phyloP scores from a whole-genome alignment of 2,113 vertebrate genomes.

The Isichthys henryi region DNA sequence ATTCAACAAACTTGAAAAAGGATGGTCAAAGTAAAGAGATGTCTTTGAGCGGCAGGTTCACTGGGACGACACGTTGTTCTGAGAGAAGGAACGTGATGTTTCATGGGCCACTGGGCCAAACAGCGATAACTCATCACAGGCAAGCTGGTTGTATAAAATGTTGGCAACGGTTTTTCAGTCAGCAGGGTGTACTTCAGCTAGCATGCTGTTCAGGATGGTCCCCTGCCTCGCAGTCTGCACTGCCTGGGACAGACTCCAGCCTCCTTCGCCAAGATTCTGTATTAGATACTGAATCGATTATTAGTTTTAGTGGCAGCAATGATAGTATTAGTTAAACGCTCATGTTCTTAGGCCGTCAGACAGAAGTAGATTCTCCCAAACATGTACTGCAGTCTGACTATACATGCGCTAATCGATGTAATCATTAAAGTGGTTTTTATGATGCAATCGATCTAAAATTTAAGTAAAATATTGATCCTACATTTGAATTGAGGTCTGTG shows the following conservation, averaged over 20 bases:
- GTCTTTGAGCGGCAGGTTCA: not conserved
- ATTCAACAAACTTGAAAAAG: not conserved
- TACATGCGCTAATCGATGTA: not conserved
- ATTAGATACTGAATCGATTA: not conserved
- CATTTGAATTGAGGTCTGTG: not conserved
- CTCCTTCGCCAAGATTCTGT: not conserved
- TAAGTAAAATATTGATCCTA: not conserved
- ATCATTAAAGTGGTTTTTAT: not conserved
- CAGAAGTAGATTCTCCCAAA: not conserved
- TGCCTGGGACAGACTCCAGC: not conserved
- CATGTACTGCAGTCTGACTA: not conserved
- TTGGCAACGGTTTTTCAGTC: not conserved
- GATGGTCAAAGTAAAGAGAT: not conserved
- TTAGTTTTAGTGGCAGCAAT: not conserved
- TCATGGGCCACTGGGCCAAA: not conserved
- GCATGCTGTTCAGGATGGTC: not conserved
- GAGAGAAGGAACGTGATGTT: not conserved
- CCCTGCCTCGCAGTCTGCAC: not conserved
- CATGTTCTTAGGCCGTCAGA: not conserved
- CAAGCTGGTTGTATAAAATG: not conserved
- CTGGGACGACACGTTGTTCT: not conserved
- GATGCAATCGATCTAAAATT: not conserved
- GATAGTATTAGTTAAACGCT: not conserved
- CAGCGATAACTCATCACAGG: not conserved
- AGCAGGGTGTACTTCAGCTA: not conserved